phyloP scores from a whole-genome alignment of 2,888 invertebrate genomes.

The Hypomecis punctinalis region DNA sequence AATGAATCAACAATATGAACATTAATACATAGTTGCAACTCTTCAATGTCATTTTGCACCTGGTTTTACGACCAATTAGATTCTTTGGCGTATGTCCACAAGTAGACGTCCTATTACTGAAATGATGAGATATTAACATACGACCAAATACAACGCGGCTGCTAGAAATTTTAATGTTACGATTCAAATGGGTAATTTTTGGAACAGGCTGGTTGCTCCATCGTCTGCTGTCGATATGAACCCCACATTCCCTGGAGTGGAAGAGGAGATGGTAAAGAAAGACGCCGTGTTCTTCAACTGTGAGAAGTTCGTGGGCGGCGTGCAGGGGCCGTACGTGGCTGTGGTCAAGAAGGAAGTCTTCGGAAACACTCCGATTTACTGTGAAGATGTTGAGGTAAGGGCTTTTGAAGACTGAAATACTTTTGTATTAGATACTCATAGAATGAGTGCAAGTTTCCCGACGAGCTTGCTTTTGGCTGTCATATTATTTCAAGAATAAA shows the following conservation, averaged over 20 bases:
- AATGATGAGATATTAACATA: too few relatives aligned
- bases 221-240: conserved; percentile 94
- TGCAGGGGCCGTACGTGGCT: conserved; percentile 91
- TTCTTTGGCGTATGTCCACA: too few relatives aligned
- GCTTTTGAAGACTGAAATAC: background rate
- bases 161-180: background rate
- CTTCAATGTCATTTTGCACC: too few relatives aligned
- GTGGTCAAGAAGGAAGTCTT: conserved; percentile 83
- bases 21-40: too few relatives aligned
- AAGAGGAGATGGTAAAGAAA: conserved; percentile 90
- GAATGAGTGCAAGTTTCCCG: too few relatives aligned
- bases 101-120: too few relatives aligned
- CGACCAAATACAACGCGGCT: too few relatives aligned
- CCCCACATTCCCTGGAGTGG: conserved; percentile 88
- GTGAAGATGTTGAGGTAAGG: conserved; percentile 79
- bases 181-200: background rate
- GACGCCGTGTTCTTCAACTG: conserved; percentile 96
- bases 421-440: too few relatives aligned
- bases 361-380: conserved; percentile 69
- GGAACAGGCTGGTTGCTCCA: conserved; percentile 87
- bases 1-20: too few relatives aligned
- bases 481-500: too few relatives aligned
- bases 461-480: too few relatives aligned
- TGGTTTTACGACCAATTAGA: too few relatives aligned
- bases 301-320: conserved; percentile 96